Conservation (phyloP, 1,140 invertebrate genomes). For the Drosophila grimshawi region DNA sequence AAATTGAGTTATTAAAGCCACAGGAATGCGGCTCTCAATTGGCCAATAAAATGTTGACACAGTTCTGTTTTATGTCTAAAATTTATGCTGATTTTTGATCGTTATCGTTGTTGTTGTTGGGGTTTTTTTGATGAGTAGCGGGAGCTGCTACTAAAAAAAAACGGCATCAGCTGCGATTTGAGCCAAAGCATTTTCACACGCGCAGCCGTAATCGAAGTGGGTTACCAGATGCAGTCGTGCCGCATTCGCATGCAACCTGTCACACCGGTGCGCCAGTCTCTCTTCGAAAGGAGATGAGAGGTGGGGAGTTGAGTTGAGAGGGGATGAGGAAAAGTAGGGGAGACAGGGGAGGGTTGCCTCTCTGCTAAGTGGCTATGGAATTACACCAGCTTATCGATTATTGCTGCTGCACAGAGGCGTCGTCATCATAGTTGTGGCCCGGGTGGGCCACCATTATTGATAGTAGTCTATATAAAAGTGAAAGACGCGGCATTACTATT, state of each 20-base stretch:
- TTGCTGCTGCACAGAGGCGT: slow-evolving; percentile 44
- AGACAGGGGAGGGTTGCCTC: not conserved
- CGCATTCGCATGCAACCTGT: slow-evolving; percentile 80
- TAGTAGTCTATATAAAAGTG: slow-evolving; percentile 64
- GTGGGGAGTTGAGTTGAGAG: not conserved
- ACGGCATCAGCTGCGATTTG: slow-evolving; percentile 21
- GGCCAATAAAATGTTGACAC: slow-evolving; percentile 54
- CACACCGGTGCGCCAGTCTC: slow-evolving; percentile 54
- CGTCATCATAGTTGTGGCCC: slow-evolving; percentile 7
- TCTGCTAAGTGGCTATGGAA: slow-evolving; percentile 68
- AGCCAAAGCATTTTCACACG: slow-evolving; percentile 70
- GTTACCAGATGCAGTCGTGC: slow-evolving; percentile 80
- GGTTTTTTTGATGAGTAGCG: slow-evolving; percentile 39
- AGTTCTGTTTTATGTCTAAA: slow-evolving; percentile 38
- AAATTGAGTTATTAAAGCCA: slow-evolving; percentile 70
- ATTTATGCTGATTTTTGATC: slow-evolving; percentile 73
- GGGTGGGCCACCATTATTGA: slow-evolving; percentile 13
- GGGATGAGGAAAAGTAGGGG: not conserved
- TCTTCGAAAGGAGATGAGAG: not conserved
- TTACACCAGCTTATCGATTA: slow-evolving; percentile 72
- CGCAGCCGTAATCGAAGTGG: slow-evolving; percentile 76
- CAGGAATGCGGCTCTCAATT: slow-evolving; percentile 52
- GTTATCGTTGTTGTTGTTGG: slow-evolving; percentile 30
- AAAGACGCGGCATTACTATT: slow-evolving; percentile 47
- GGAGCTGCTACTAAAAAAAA: not conserved